Evolutionary conservation across 1,140 invertebrate species (phyloP).

Genomic region (Drosophila lacteicornis): DNA sequence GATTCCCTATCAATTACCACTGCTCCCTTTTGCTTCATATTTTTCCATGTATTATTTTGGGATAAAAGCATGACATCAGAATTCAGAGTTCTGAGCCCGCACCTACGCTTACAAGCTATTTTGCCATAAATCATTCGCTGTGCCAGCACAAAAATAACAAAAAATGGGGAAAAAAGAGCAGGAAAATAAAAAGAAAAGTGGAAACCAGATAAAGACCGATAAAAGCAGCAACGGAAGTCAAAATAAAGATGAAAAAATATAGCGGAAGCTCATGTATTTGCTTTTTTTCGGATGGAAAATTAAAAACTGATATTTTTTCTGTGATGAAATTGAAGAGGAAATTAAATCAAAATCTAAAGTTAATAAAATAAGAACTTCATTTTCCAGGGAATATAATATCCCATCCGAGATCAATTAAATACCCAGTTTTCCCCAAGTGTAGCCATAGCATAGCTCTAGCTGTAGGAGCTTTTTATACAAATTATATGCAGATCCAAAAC

Average conservation of each 20-base stretch:
- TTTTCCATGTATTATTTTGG: neutral
- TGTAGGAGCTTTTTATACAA: slow-evolving; percentile 1
- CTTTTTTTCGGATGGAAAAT: too few species aligned
- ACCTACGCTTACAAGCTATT: slow-evolving; percentile 12
- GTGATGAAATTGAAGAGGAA: neutral
- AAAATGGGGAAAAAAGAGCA: neutral
- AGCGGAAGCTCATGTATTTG: too few species aligned
- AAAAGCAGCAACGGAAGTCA: neutral
- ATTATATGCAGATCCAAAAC: slow-evolving; percentile 32
- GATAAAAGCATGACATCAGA: slow-evolving; percentile 8
- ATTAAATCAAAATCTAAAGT: too few species aligned
- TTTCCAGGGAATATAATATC: neutral
- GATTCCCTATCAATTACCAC: neutral
- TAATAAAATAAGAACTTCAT: neutral
- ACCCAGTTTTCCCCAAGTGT: neutral
- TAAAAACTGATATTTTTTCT: neutral
- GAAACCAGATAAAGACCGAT: slow-evolving; percentile 7
- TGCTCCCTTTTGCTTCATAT: neutral
- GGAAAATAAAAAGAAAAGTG: slow-evolving; percentile 5
- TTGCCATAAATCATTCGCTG: slow-evolving; percentile 7
- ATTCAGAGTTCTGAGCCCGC: neutral
- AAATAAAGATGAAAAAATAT: neutral
- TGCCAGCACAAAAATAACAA: neutral
- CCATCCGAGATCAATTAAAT: neutral
- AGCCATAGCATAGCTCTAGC: neutral